These are phyloP conservation scores for Ceyx margarethae DNA, from an alignment of 2,113 vertebrate genomes.

Conservation along the genomic window DNA sequence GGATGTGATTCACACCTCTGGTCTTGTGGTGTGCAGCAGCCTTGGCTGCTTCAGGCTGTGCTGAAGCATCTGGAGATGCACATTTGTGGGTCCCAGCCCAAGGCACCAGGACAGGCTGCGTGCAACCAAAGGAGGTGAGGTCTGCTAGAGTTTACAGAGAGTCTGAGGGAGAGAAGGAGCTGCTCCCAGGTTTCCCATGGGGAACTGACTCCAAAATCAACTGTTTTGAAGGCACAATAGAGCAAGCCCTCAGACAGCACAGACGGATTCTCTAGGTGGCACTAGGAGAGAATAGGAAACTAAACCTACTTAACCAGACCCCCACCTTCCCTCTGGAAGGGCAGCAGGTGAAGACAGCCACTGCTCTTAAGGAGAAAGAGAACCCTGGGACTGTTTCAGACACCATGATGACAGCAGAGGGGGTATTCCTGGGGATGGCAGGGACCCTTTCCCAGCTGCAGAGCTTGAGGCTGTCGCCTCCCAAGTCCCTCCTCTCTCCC, in stretches of 20 bases:
- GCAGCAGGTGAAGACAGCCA: background rate
- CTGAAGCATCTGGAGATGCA: background rate
- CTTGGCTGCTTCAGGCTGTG: background rate
- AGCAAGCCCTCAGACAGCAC: accelerated
- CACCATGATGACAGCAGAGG: too few relatives aligned
- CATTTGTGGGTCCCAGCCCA: background rate
- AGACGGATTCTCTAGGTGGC: background rate
- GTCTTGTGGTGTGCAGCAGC: background rate
- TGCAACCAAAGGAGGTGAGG: background rate
- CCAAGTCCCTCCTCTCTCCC: background rate
- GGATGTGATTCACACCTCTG: background rate
- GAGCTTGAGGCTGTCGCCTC: background rate
- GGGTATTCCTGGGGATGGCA: background rate
- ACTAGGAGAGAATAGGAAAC: background rate
- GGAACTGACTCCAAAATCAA: background rate
- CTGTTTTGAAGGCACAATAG: background rate
- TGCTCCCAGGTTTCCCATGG: background rate
- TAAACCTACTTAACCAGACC: background rate
- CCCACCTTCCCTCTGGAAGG: background rate
- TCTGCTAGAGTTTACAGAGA: background rate
- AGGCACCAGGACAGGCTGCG: background rate
- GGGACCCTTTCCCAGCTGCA: background rate
- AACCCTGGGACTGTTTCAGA: background rate
- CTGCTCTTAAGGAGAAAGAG: background rate
- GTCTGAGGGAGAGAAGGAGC: background rate